These are phyloP conservation scores for Doris montereyensis DNA, from an alignment of 2,888 invertebrate genomes.

Conservation along the genomic window DNA sequence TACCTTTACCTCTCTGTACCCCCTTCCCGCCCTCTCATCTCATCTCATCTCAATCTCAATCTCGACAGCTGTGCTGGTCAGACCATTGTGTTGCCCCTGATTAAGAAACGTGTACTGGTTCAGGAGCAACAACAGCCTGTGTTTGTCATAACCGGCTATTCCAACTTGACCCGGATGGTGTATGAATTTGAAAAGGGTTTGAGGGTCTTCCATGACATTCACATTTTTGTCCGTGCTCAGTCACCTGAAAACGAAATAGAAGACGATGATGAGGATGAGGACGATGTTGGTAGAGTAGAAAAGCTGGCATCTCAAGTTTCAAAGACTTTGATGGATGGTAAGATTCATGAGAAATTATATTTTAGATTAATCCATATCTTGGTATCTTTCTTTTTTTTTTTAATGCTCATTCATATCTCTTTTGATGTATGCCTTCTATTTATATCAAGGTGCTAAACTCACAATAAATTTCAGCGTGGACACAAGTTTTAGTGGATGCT, in stretches of 20 bases:
- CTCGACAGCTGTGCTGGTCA: conserved; percentile 57
- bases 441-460: too few species aligned
- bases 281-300: conserved; percentile 47
- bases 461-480: too few species aligned
- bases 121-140: conserved; percentile 88
- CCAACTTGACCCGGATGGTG: conserved; percentile 87
- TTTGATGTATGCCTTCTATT: too few species aligned
- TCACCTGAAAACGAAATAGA: conserved; percentile 51
- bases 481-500: too few species aligned
- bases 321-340: conserved; percentile 50
- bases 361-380: too few species aligned
- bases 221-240: conserved; percentile 75
- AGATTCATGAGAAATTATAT: too few species aligned
- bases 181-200: conserved; percentile 90
- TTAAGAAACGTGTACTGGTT: conserved; percentile 90
- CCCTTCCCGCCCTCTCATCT: too few species aligned
- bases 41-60: too few species aligned
- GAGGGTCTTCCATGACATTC: conserved; percentile 88
- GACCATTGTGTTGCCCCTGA: conserved; percentile 52
- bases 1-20: too few species aligned
- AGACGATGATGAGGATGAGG: conserved; percentile 44
- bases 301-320: conserved; percentile 49
- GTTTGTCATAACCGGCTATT: conserved; percentile 85
- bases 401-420: too few species aligned
- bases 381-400: too few species aligned